Percentiles rank a stretch among this genome's conserved stretches.
These are phyloP conservation scores for Cerastoderma edule DNA, from an alignment of 2,888 invertebrate genomes.

Conservation along the genomic window DNA sequence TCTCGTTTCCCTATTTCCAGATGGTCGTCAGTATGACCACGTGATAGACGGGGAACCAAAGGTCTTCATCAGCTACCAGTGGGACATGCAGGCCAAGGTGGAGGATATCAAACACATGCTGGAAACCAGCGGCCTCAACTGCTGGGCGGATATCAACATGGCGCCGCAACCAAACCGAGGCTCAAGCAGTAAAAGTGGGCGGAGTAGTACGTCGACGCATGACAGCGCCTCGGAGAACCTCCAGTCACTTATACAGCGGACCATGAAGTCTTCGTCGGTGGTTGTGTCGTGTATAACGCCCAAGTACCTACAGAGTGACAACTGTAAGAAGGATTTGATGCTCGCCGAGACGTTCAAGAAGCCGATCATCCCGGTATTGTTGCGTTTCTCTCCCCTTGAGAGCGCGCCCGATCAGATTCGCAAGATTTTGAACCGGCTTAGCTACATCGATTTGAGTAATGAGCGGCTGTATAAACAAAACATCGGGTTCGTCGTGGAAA, in stretches of 20 bases:
- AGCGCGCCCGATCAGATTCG: constrained; percentile 78
- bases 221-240: constrained; percentile 71
- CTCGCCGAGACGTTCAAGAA: constrained; percentile 80
- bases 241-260: constrained; percentile 78
- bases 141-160: constrained; percentile 81
- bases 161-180: constrained; percentile 71
- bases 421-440: constrained; percentile 73
- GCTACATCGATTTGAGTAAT: constrained; percentile 80
- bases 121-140: constrained; percentile 73
- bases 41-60: constrained; percentile 67
- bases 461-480: constrained; percentile 81
- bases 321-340: constrained; percentile 81
- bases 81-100: constrained; percentile 82
- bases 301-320: constrained; percentile 82
- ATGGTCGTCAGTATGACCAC: constrained; percentile 52
- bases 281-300: constrained; percentile 81
- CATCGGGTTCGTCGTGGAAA: constrained; percentile 73
- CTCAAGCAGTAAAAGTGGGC: constrained; percentile 74
- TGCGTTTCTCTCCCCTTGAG: constrained; percentile 80
- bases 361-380: constrained; percentile 79
- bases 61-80: constrained; percentile 82
- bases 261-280: constrained; percentile 77
- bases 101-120: constrained; percentile 78
- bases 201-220: constrained; percentile 64
- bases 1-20: constrained; percentile 44